Evolutionary conservation across 2,113 vertebrate species (phyloP).

Genomic region (Vidua macroura): DNA sequence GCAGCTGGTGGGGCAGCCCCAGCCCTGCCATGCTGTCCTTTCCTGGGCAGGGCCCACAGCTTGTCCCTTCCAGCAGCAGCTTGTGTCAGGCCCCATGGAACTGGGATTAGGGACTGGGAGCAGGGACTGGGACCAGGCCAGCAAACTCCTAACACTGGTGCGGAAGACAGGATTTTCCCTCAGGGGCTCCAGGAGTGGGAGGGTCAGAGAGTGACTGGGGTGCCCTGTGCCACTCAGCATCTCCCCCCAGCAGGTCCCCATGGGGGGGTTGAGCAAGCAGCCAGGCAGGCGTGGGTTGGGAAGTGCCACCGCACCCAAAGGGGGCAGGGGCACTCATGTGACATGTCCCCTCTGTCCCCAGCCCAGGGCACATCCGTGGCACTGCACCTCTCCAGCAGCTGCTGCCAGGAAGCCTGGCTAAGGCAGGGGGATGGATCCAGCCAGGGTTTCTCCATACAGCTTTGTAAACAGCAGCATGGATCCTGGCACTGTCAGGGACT

Average conservation of each 20-base stretch:
- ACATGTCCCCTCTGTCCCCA: neutral
- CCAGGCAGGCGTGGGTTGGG: neutral
- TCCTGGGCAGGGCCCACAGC: neutral
- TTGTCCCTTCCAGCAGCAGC: neutral
- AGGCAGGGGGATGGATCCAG: neutral
- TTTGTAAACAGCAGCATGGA: neutral
- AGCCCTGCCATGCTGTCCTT: neutral
- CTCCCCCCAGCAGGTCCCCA: neutral
- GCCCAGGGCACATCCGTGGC: neutral
- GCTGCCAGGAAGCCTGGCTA: neutral
- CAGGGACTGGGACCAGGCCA: neutral
- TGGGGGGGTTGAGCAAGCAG: neutral
- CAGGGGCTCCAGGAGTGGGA: neutral
- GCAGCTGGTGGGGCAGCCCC: constrained; percentile 6
- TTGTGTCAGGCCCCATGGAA: neutral
- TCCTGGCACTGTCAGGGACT: neutral
- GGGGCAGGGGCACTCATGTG: neutral
- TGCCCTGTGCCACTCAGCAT: neutral
- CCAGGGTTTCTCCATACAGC: neutral
- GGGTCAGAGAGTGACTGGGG: neutral
- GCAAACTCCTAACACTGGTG: neutral
- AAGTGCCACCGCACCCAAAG: neutral
- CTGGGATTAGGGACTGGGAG: neutral
- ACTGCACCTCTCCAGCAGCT: neutral
- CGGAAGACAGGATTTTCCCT: neutral